phyloP scores from a whole-genome alignment of 2,888 invertebrate genomes.

The Pemphredon lugubris region DNA sequence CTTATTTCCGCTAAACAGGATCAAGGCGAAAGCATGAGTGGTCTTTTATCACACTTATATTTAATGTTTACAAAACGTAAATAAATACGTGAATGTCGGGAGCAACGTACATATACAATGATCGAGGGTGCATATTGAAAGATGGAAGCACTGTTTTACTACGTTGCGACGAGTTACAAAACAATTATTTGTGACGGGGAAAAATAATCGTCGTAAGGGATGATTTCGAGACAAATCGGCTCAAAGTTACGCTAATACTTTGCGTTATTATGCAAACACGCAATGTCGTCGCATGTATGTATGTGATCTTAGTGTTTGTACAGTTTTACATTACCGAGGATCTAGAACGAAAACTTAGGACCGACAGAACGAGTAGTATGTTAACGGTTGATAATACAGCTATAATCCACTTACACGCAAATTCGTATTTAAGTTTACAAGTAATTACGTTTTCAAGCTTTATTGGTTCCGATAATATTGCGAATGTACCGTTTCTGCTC shows the following conservation, averaged over 20 bases:
- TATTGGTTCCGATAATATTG: constrained; percentile 39
- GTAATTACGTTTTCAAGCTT: constrained; percentile 25
- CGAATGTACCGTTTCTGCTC: constrained; percentile 18
- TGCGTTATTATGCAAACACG: constrained; percentile 45
- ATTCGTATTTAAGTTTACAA: constrained; percentile 25
- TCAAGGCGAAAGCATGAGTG: constrained; percentile 7
- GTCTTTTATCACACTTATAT: constrained; percentile 58
- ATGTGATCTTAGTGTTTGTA: constrained; percentile 40
- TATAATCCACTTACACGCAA: constrained; percentile 27
- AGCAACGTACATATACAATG: constrained; percentile 39
- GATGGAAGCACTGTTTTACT: constrained; percentile 14
- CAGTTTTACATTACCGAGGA: constrained; percentile 31
- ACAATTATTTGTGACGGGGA: constrained; percentile 25
- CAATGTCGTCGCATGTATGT: constrained; percentile 6
- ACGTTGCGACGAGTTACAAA: constrained; percentile 16
- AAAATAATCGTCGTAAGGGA: constrained; percentile 15
- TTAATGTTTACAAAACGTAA: constrained; percentile 67
- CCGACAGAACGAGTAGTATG: no score
- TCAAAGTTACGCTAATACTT: constrained; percentile 28
- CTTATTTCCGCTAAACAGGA: no score
- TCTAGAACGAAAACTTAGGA: constrained; percentile 22
- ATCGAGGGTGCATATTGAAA: constrained; percentile 19
- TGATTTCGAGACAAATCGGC: constrained; percentile 33
- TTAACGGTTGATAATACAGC: constrained; percentile 9
- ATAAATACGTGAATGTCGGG: constrained; percentile 37